Evolutionary conservation across 1,140 invertebrate species (phyloP).

Genomic region (Drosophila mayri): DNA sequence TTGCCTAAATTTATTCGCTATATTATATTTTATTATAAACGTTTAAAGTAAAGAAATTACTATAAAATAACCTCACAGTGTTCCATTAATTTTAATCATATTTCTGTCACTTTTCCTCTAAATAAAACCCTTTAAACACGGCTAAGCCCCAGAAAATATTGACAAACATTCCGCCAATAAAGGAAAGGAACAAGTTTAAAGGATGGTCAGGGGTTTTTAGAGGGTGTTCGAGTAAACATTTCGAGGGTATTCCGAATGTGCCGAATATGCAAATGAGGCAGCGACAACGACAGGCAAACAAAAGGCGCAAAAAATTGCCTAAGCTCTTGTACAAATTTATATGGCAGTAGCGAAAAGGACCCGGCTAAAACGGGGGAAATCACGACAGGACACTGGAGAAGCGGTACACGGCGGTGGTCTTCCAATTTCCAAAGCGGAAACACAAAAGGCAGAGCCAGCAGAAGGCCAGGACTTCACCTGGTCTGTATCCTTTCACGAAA

Average conservation of each 20-base stretch:
- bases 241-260: slow-evolving; percentile 60
- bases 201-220: slow-evolving; percentile 10
- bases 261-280: slow-evolving; percentile 75
- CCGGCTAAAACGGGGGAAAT: slow-evolving; percentile 22
- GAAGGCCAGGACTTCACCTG: slow-evolving; percentile 35
- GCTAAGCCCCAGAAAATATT: neutral
- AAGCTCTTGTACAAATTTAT: slow-evolving; percentile 80
- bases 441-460: slow-evolving; percentile 68
- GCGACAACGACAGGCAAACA: slow-evolving; percentile 21
- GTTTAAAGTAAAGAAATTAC: neutral
- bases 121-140: slow-evolving; percentile 14
- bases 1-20: neutral
- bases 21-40: neutral
- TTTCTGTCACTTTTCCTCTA: slow-evolving; percentile 5
- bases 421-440: slow-evolving; percentile 80
- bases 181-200: slow-evolving; percentile 1
- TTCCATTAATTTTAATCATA: slow-evolving; percentile 6
- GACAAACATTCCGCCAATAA: slow-evolving; percentile 14
- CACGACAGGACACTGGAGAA: slow-evolving; percentile 33
- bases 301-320: slow-evolving; percentile 44
- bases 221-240: slow-evolving; percentile 40
- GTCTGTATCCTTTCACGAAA: neutral
- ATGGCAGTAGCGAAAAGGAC: slow-evolving; percentile 35
- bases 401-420: slow-evolving; percentile 31
- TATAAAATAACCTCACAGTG: neutral